Base-by-base conservation (phyloP, 2,888 invertebrate species). In the Hypolimnas misippus region DNA sequence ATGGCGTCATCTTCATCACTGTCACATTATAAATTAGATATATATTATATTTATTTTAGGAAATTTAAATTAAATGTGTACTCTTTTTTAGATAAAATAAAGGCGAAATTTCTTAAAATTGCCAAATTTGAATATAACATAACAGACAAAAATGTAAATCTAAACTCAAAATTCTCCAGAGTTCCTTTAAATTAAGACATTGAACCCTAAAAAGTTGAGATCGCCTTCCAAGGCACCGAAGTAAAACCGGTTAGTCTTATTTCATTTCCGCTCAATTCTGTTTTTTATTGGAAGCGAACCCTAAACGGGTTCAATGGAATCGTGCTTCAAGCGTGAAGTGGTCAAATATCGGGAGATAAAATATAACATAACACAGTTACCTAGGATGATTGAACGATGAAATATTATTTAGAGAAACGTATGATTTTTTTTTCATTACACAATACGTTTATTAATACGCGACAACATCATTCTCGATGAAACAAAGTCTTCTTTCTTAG, bases 241-340 rank as follows among this genome's bases (percentile, higher is more conserved):
- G 82, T 80, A 81, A 82, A 89, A 91, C 91, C 87, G 90, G 91
- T 91, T 86, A 80, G 76, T 83, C 79, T 88, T 86, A 86, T 86
- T 89, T 86, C 89, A 90, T 90, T 91, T 92, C 91, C 91, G 90
- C 86, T 90, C 89, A 84, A 89, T 86, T 86, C 84, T 81, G 81
- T 86, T 88, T 89, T 89, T 89, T 90, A 85, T 88, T 82, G 81
- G 80, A 86, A 79, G 78, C 79, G 79, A 82, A 82, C 81, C 82
- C 77, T 82, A 82, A 84, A 82, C 83, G 84, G 77, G 84, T 85
- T 85, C 83, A 86, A 83, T 84, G 85, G 78, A 82, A 78, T 78
- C 77, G 77, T 75, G 76, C 75, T 73, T 66, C 72, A 76, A 77
- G 75, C 73, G 77, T 76, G 69, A 75, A 73, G 70, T 71, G 72